These are phyloP conservation scores for Peromyscus attwateri DNA, from an alignment of 2,797 vertebrate species.

Conservation along the genomic window DNA sequence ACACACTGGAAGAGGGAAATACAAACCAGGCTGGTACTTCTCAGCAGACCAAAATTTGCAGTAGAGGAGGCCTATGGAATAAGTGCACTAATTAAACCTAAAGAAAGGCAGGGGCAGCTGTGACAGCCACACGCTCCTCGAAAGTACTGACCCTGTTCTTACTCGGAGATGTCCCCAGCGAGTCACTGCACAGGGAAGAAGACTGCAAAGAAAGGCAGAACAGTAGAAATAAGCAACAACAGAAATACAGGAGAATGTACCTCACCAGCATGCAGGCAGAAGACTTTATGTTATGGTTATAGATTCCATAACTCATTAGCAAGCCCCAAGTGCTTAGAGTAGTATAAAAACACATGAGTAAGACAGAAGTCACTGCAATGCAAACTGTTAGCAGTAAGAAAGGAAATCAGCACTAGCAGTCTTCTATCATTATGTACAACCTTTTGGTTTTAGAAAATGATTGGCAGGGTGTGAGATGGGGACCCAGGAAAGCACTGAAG, in stretches of 20 bases:
- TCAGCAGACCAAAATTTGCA: constrained; percentile 90
- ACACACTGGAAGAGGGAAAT: constrained; percentile 61
- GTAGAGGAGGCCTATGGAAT: constrained; percentile 90
- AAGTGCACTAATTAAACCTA: constrained; percentile 70
- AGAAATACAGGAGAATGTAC: neutral
- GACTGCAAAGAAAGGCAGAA: constrained; percentile 82
- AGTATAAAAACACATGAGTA: neutral
- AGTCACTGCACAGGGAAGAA: constrained; percentile 88
- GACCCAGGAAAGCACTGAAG: neutral
- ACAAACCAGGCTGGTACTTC: constrained; percentile 95
- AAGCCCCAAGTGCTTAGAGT: neutral
- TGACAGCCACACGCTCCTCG: neutral
- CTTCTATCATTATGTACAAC: neutral
- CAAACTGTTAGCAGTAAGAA: neutral
- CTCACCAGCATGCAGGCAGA: neutral
- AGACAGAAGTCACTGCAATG: neutral
- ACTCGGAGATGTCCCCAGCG: constrained; percentile 85
- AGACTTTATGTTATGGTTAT: neutral
- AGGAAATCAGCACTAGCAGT: neutral
- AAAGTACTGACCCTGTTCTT: constrained; percentile 87
- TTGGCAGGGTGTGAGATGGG: neutral
- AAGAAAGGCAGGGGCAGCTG: constrained; percentile 17
- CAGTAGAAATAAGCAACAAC: constrained; percentile 43
- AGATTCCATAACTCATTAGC: neutral
- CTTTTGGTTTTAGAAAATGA: neutral